Evolutionary conservation across 2,797 vertebrate species (phyloP).

Genomic region (Melanotaenia maccullochi): DNA sequence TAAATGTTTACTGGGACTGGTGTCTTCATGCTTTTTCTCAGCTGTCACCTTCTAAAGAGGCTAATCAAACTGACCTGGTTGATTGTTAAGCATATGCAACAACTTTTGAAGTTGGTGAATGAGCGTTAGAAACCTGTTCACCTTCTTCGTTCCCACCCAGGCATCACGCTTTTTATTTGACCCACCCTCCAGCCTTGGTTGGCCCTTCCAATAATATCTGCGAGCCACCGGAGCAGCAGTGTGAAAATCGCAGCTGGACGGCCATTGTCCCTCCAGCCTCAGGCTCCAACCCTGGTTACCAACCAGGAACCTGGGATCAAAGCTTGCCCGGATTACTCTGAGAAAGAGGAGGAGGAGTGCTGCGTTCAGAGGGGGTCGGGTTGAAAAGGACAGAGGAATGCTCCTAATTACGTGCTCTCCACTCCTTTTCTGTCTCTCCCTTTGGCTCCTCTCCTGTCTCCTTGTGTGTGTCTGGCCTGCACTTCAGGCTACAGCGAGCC

Average conservation of each 20-base stretch:
- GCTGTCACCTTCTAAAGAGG: slow-evolving; percentile 23
- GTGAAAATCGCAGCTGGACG: slow-evolving; percentile 84
- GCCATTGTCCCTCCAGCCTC: slow-evolving; percentile 76
- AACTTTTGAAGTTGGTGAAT: slow-evolving; percentile 40
- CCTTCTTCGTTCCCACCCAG: slow-evolving; percentile 66
- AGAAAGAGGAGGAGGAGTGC: slow-evolving; percentile 73
- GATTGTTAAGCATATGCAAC: slow-evolving; percentile 48
- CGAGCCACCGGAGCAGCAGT: slow-evolving; percentile 62
- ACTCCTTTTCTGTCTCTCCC: slow-evolving; percentile 61
- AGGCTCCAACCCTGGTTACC: slow-evolving; percentile 75
- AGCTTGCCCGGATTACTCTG: slow-evolving; percentile 80
- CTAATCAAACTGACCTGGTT: slow-evolving; percentile 44
- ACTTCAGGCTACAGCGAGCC: slow-evolving; percentile 83
- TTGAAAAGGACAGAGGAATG: slow-evolving; percentile 86
- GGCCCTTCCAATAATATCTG: slow-evolving; percentile 60
- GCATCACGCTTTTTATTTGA: slow-evolving; percentile 74
- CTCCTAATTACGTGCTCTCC: slow-evolving; percentile 85
- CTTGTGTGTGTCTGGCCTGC: slow-evolving; percentile 62
- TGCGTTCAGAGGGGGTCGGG: slow-evolving; percentile 57
- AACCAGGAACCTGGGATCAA: slow-evolving; percentile 84
- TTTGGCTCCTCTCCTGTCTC: slow-evolving; percentile 61
- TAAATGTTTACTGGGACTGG: neutral
- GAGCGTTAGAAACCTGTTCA: slow-evolving; percentile 59
- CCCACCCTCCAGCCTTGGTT: slow-evolving; percentile 58
- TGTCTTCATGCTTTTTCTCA: neutral